Conservation (phyloP, 2,113 vertebrate genomes). For the Perccottus glenii region DNA sequence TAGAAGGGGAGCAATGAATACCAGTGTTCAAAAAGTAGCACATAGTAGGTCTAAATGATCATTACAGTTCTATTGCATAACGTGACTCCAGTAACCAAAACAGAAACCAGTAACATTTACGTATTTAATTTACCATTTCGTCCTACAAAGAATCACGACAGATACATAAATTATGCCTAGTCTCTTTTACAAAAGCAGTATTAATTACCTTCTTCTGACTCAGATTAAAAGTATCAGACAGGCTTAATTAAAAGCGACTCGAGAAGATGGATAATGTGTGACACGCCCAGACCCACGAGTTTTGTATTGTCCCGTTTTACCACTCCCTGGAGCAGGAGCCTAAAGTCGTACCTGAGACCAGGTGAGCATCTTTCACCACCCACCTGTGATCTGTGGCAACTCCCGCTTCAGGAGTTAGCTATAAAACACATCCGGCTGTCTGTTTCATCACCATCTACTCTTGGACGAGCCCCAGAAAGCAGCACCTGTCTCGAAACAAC, state of each 20-base stretch:
- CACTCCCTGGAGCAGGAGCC: constrained; percentile 23
- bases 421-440: constrained; percentile 38
- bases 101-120: too few species aligned
- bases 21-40: too few species aligned
- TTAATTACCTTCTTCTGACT: neutral
- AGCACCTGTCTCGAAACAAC: neutral
- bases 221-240: neutral
- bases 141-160: too few species aligned
- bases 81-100: too few species aligned
- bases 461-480: neutral
- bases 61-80: too few species aligned
- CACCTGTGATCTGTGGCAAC: constrained; percentile 30
- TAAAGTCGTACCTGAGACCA: constrained; percentile 36
- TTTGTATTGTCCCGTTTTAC: neutral
- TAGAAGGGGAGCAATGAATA: too few species aligned
- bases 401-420: constrained; percentile 21
- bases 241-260: neutral
- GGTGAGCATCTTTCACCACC: constrained; percentile 18
- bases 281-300: neutral
- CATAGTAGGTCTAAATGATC: too few species aligned
- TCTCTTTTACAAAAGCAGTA: neutral
- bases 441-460: constrained; percentile 20
- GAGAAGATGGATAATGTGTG: neutral
- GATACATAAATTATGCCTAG: neutral
- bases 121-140: too few species aligned